Base-by-base conservation (phyloP, 2,113 vertebrate species). In the Semnornis frantzii region DNA sequence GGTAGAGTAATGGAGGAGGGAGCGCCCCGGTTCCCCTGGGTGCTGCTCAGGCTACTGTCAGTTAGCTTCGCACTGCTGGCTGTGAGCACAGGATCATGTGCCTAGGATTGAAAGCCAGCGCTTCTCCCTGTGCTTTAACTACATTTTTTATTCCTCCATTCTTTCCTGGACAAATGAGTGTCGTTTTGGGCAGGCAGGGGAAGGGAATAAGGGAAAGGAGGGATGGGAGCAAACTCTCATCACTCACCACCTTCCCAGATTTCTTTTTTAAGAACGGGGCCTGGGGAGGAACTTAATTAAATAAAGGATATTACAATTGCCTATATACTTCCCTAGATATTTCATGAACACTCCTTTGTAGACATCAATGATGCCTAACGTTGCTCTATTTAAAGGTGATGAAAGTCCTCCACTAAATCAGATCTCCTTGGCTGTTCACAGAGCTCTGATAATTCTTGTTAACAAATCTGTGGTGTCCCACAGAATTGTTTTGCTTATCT, bases 1-100 rank as follows among this genome's bases (percentile, higher is more conserved):
- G 74, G 54, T 60, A 7, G 65, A 27, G 15, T 15, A 24, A 54
- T 1, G 1, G 1, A 73, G 76, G 52, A 73, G n/a, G 27, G 11
- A 59, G 24, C 3, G 3, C 30, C 20, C 8, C 2, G 3, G 3
- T 50, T 73, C 13, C 31, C 31, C 25, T 1, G 4, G 2, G 2
- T 37, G 52, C 74, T 52, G 42, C 71, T 5, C 25, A 48, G 37
- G 33, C 62, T 79, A 30, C 66, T 5, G 2, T 37, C 24, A 17
- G 39, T 63, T 21, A 52, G 42, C 58, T 84, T 68, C 2, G 0
- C 70, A 23, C 60, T 74, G 52, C 64, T 62, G n/a, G 15, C 34
- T 81, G 48, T 1, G 2, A 50, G 18, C 15, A 10, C 1, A 4
- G 25, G 30, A 46, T 66, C 5, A 0, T 14, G 21, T 52, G 46